Percentiles rank a stretch among this genome's conserved stretches.
Evolutionary conservation across 1,140 invertebrate genomes (phyloP).

Genomic region (Lanistes nyassanus): DNA sequence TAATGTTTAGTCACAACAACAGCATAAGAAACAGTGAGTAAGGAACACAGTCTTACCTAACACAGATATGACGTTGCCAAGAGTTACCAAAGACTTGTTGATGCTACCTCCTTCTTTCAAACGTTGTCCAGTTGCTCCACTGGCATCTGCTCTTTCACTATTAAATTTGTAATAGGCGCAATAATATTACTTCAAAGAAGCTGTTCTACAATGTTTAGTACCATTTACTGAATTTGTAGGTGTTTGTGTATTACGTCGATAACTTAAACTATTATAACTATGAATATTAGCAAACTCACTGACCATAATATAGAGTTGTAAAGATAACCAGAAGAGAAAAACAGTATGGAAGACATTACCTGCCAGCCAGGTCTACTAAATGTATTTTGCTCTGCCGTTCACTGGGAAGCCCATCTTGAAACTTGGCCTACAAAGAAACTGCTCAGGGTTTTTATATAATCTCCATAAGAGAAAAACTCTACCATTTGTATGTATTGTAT

Average conservation of each 20-base stretch:
- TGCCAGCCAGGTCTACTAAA: constrained; percentile 77
- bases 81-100: constrained; percentile 90
- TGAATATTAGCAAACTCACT: no score
- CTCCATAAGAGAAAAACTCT: neutral
- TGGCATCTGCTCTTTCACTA: constrained; percentile 73
- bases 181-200: no score
- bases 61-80: constrained; percentile 84
- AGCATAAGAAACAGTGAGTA: no score
- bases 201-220: no score
- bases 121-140: constrained; percentile 70
- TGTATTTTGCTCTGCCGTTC: constrained; percentile 74
- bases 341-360: constrained; percentile 61
- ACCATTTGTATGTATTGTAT: neutral
- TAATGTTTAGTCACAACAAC: no score
- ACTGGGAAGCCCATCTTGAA: constrained; percentile 69
- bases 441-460: neutral
- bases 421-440: constrained; percentile 63
- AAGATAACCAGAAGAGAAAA: no score
- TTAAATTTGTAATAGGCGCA: no score
- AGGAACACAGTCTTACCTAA: constrained; percentile 70
- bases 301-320: no score
- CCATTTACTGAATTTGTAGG: no score
- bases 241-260: no score
- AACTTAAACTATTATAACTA: no score
- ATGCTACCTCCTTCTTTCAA: constrained; percentile 92